phyloP scores from a whole-genome alignment of 2,113 vertebrate genomes.

The Pyrgilauda ruficollis region DNA sequence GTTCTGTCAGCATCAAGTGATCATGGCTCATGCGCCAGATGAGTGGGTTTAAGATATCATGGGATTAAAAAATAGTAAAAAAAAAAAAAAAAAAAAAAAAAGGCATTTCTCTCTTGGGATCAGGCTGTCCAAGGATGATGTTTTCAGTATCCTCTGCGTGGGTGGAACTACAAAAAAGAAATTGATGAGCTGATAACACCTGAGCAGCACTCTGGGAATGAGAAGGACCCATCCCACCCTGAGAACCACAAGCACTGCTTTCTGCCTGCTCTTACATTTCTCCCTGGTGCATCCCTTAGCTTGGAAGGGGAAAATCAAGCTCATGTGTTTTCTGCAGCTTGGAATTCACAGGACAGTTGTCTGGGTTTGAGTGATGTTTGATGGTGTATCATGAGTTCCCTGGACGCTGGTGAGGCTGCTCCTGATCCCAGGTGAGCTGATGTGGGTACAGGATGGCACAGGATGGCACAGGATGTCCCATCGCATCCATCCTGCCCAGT shows the following conservation, averaged over 20 bases:
- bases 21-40: neutral
- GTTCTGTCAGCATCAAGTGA: neutral
- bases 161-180: neutral
- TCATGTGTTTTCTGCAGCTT: neutral
- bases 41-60: neutral
- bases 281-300: neutral
- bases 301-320: neutral
- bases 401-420: neutral
- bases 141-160: neutral
- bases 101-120: neutral
- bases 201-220: neutral
- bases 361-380: neutral
- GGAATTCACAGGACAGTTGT: neutral
- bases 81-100: neutral
- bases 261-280: neutral
- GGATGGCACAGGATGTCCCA: too few species aligned
- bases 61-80: neutral
- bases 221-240: neutral
- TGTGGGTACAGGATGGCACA: neutral
- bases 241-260: neutral
- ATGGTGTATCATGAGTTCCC: neutral
- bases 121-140: neutral
- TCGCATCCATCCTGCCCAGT: neutral
- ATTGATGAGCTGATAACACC: neutral
- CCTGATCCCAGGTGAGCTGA: rapidly evolving